Base-by-base conservation (phyloP, 2,113 vertebrate species). In the Cavia porcellus region DNA sequence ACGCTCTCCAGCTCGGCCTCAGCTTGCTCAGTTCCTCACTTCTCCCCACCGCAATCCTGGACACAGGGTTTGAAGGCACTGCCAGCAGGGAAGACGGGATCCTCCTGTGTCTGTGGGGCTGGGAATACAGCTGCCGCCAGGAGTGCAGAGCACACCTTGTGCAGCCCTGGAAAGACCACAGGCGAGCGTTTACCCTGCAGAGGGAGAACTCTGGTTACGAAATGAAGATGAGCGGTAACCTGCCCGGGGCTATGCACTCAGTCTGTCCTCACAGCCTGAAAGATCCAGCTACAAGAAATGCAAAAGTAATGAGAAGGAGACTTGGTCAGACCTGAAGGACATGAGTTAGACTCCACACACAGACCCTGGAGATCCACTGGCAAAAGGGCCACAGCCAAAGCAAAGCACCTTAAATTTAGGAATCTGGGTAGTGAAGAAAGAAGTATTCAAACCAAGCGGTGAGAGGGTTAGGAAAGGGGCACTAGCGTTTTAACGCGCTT, bases 401-500 rank as follows among this genome's bases (percentile, higher is more conserved):
- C 3, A 38, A 57, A 83, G 12, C 47, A 57, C 52, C 8, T 11
- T 55, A 77, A 75, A 22, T 85, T 59, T 5, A 93, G 14, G 35
- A 94, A 93, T 32, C 45, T 32, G 17, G 86, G 70, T 45, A 80
- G 86, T 42, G 25, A 64, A 81, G 66, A 94, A 38, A 90, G 19
- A 90, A 86, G 66, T 47, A 66, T 30, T 47, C 79, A 70, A 86
- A 50, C 50, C 25, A 93, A 86, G 66, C 72, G 52, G 75, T 79
- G 3, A 59, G 89, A 83, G 0, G 32, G 3, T 93, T 62, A 74
- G 62, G 38, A 95, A 90, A 81, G 86, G 45, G 85, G 11, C 24
- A 22, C 5, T 59, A 50, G 80, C 32, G 57, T 95, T 96, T 90
- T 25, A 85, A 94, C 72, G 82, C 59, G 59, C 38, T 93, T 90